Evolutionary conservation across 1,140 invertebrate genomes (phyloP).

Genomic region (Pseudomyrmex cubaensis): DNA sequence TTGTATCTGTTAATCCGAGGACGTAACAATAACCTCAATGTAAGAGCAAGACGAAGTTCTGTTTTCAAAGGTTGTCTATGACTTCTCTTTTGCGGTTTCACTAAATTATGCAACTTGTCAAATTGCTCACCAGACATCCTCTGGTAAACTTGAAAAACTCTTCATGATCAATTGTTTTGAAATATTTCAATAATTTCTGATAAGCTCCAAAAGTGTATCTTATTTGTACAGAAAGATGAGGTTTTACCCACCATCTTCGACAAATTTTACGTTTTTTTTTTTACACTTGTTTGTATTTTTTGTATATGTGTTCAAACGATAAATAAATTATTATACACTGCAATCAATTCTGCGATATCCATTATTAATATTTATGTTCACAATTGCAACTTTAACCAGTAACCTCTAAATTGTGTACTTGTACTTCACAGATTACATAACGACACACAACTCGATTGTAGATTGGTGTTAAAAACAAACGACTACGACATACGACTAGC

Average conservation of each 20-base stretch:
- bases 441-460: neutral
- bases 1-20: no score
- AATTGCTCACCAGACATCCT: neutral
- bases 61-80: neutral
- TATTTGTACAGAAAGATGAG: neutral
- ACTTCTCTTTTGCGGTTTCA: neutral
- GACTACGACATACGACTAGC: neutral
- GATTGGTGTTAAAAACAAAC: neutral
- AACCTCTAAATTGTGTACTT: neutral
- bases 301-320: neutral
- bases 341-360: neutral
- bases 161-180: conserved; percentile 1
- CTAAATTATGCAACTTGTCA: neutral
- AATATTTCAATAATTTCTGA: neutral
- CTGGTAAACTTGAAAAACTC: conserved; percentile 2
- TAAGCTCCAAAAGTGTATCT: neutral
- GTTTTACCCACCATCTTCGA: conserved; percentile 6
- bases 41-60: neutral
- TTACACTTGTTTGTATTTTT: neutral
- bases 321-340: no score
- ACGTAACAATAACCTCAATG: no score
- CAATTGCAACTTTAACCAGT: neutral
- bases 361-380: neutral
- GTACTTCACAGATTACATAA: neutral
- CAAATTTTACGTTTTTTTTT: neutral